Base-by-base conservation (phyloP, 2,888 invertebrate species). In the Colletes collaris region DNA sequence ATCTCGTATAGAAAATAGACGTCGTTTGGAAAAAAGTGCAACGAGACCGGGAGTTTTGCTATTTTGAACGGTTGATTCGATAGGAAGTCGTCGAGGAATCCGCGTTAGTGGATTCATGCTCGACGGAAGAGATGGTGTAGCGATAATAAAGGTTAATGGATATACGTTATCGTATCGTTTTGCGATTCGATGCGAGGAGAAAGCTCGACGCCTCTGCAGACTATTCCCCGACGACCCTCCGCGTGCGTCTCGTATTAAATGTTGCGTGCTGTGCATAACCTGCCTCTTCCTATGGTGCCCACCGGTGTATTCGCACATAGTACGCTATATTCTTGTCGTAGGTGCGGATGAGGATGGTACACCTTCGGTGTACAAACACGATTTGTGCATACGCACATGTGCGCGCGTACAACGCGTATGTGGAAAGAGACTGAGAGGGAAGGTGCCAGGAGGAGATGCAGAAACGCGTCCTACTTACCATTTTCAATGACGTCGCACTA, bases 151-250 rank as follows among this genome's bases (percentile, higher is more conserved):
- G 60, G 65, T 81, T 76, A 71, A 74, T 58, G 66, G 65, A 53
- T 46, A 46, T 44, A 49, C 55, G 68, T 59, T 58, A 60, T 60
- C 67, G 73, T 79, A 79, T 78, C 65, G 73, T 27, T 79, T 64
- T 19, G 46, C 53, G 71, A 67, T 72, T 59, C 73, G 35, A 79
- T 19, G 68, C 56, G 72, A 67, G 69, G 76, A 73, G 79, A 80
- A 72, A 84, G 82, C 83, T 69, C 79, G 85, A 91, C 91, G 91
- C 90, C 90, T 90, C 90, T 91, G 91, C 89, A 87, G 79, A 72
- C 81, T 89, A 85, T 88, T 69, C 71, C 27, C 55, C 62, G 55
- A 77, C 76, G 86, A 83, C 81, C 81, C 78, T 74, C 86, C 88
- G 83, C 84, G 84, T 83, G 89, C 87, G 84, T 86, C 86, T 85